Evolutionary conservation across 2,113 vertebrate genomes (phyloP).

Genomic region (Meleagris gallopavo): DNA sequence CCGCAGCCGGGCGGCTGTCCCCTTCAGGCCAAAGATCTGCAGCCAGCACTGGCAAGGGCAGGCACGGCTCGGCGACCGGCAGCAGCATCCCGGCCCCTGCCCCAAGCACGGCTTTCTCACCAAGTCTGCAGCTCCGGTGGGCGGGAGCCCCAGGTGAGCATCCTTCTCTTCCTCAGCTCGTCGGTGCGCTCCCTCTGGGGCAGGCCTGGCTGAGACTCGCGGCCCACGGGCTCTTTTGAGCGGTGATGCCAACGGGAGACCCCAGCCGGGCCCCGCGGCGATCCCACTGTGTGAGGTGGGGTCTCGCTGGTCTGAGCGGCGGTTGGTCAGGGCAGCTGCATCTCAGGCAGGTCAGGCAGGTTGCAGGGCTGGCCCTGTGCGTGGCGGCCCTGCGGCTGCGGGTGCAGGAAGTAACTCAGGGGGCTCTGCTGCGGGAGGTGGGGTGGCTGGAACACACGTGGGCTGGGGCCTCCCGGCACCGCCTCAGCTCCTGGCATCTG

Average conservation of each 20-base stretch:
- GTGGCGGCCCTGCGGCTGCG: slow-evolving; percentile 62
- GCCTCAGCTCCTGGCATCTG: slow-evolving; percentile 83
- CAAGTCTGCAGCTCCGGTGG: background rate
- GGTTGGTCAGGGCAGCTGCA: slow-evolving; percentile 79
- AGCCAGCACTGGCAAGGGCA: background rate
- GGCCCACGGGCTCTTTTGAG: background rate
- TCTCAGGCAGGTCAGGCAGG: slow-evolving; percentile 81
- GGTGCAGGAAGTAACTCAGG: slow-evolving; percentile 80
- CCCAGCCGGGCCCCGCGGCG: background rate
- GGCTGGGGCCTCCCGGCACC: slow-evolving; percentile 65
- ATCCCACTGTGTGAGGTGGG: rapidly evolving
- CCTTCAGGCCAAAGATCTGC: no score
- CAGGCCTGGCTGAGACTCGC: background rate
- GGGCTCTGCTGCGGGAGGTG: slow-evolving; percentile 73
- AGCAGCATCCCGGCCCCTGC: background rate
- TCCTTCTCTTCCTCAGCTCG: background rate
- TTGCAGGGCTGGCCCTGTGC: slow-evolving; percentile 75
- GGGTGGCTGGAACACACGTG: slow-evolving; percentile 77
- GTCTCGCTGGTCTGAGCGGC: background rate
- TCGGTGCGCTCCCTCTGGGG: background rate
- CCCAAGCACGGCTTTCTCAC: background rate
- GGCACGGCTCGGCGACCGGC: background rate
- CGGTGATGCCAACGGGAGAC: background rate
- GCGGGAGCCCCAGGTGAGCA: background rate
- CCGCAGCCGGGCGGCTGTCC: background rate